These are phyloP conservation scores for Ceratothoa steindachneri DNA, from an alignment of 2,888 invertebrate species.

Conservation along the genomic window DNA sequence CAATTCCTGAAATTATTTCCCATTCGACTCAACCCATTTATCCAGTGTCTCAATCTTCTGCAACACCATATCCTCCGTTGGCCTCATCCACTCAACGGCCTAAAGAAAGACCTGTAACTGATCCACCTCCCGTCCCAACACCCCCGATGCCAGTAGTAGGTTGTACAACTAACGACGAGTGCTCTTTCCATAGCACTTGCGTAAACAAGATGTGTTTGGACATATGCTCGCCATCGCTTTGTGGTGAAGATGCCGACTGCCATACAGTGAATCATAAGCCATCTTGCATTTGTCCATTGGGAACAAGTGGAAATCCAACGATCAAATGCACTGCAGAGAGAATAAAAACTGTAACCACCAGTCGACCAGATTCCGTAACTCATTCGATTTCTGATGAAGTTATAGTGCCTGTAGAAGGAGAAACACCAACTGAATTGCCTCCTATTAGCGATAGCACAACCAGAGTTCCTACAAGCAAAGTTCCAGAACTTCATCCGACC, in stretches of 20 bases:
- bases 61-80: constrained; percentile 18
- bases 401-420: not conserved
- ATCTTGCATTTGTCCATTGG: constrained; percentile 62
- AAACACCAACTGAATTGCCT: not conserved
- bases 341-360: constrained; percentile 8
- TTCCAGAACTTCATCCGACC: not conserved
- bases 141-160: constrained; percentile 29
- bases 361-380: constrained; percentile 17
- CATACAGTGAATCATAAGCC: constrained; percentile 72
- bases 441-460: constrained; percentile 11
- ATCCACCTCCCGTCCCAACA: constrained; percentile 28
- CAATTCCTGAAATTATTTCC: constrained; percentile 21
- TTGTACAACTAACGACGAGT: constrained; percentile 35
- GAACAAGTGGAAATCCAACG: constrained; percentile 41
- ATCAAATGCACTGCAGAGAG: constrained; percentile 46
- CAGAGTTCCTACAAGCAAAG: not conserved
- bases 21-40: constrained; percentile 11
- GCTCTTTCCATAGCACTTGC: constrained; percentile 48
- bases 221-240: constrained; percentile 48
- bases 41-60: constrained; percentile 20
- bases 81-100: constrained; percentile 21
- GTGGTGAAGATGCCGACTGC: constrained; percentile 54
- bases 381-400: not conserved
- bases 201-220: constrained; percentile 42
- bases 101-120: constrained; percentile 14